phyloP scores from a whole-genome alignment of 2,113 vertebrate species.

The Mus pahari region DNA sequence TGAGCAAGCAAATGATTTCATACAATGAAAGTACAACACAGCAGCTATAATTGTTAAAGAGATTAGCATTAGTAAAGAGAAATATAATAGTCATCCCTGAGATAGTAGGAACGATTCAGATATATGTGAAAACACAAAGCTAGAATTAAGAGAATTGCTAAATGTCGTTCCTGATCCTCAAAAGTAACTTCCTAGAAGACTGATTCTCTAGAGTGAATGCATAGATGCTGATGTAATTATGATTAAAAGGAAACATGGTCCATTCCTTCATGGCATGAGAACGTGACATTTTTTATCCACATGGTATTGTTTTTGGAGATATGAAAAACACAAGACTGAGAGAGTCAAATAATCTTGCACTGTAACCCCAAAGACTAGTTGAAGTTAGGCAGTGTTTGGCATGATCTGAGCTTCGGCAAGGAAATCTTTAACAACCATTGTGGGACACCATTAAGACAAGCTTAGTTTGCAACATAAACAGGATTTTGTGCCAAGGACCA shows the following conservation, averaged over 20 bases:
- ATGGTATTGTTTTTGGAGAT: background rate
- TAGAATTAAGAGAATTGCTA: background rate
- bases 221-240: background rate
- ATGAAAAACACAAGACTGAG: background rate
- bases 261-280: background rate
- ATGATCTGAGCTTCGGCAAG: background rate
- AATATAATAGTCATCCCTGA: background rate
- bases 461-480: background rate
- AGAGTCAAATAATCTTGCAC: background rate
- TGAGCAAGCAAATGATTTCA: background rate
- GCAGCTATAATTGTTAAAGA: background rate
- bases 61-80: background rate
- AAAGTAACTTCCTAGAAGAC: background rate
- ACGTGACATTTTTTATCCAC: background rate
- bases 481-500: background rate
- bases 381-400: background rate
- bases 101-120: background rate
- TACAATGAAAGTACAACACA: background rate
- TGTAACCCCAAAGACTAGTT: background rate
- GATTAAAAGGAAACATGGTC: background rate
- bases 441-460: background rate
- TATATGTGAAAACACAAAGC: background rate
- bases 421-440: background rate
- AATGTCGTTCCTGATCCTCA: background rate
- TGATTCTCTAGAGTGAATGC: background rate